A percentile compares a stretch with the other conserved stretches of the same genome.
phyloP scores from a whole-genome alignment of 2,113 vertebrate species.

The Sitta europaea region DNA sequence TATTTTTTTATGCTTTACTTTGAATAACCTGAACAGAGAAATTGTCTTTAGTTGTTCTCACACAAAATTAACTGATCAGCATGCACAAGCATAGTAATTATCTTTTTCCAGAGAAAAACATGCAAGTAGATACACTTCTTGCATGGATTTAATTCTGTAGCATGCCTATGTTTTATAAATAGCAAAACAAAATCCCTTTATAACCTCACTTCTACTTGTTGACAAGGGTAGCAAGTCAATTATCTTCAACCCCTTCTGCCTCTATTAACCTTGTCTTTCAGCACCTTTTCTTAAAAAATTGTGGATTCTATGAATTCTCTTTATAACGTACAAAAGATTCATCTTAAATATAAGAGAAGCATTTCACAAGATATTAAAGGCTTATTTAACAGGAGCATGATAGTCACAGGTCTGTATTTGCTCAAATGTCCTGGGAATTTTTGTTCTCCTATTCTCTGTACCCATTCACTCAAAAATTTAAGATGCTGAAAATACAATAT shows the following conservation, averaged over 20 bases:
- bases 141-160: not conserved
- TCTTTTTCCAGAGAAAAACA: not conserved
- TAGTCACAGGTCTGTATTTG: not conserved
- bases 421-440: not conserved
- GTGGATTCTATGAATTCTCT: not conserved
- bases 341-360: not conserved
- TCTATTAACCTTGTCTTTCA: not conserved
- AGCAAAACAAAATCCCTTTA: not conserved
- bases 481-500: not conserved
- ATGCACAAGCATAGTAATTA: not conserved
- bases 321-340: not conserved
- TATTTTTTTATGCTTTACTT: not conserved
- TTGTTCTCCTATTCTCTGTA: not conserved
- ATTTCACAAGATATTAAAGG: not conserved
- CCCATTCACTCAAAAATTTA: not conserved
- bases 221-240: not conserved
- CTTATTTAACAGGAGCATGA: not conserved
- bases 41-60: not conserved
- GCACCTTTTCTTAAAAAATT: not conserved
- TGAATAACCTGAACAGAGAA: not conserved
- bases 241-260: not conserved
- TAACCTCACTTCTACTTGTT: not conserved
- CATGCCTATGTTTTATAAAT: not conserved
- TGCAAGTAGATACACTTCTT: not conserved
- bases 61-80: not conserved